Base-by-base conservation (phyloP, 2,888 invertebrate genomes). In the Tetramorium bicarinatum region DNA sequence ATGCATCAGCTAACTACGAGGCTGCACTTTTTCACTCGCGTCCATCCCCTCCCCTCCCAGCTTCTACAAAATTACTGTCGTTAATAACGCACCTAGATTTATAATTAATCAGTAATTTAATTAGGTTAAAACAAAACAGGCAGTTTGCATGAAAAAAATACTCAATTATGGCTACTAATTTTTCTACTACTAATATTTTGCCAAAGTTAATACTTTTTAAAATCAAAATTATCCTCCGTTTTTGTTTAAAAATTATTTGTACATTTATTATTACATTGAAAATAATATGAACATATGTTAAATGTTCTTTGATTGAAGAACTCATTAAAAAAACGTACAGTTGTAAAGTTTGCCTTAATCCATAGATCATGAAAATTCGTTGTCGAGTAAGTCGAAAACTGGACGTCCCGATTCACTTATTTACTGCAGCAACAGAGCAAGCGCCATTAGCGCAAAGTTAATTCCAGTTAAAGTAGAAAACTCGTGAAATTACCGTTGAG, bases 381-480 rank as follows among this genome's bases (percentile, higher is more conserved):
- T 44, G 54, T 77, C 11, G 25, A 29, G 72, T 18, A 59, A 80
- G 59, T 72, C 54, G 47, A 79, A 79, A 79, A 11, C 56, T 59
- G 77, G 56, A 69, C 44, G 34, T 67, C 41, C 67, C 79, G 72
- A 79, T 79, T 79, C 56, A 59, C 34, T 79, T 79, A 79, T 79
- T 79, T 79, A 71, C 72, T 56, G 71, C 56, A 71, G 59, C 47
- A 76, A 82, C 64, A 64, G 66, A 81, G 59, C 71, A 75, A 62
- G 66, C 49, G 44, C 66, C 80, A 29, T 29, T 49, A 49, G 82
- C 25, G 69, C 18, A 74, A 49, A 83, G 79, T 87, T 88, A 88
- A 88, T 88, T 88, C 82, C 83, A 80, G 87, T 83, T 88, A 80
- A 85, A 85, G 85, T 75, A 87, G 76, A 87, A 88, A 88, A 87